Conservation (phyloP, 2,113 vertebrate genomes). For the Ciconia stormi region DNA sequence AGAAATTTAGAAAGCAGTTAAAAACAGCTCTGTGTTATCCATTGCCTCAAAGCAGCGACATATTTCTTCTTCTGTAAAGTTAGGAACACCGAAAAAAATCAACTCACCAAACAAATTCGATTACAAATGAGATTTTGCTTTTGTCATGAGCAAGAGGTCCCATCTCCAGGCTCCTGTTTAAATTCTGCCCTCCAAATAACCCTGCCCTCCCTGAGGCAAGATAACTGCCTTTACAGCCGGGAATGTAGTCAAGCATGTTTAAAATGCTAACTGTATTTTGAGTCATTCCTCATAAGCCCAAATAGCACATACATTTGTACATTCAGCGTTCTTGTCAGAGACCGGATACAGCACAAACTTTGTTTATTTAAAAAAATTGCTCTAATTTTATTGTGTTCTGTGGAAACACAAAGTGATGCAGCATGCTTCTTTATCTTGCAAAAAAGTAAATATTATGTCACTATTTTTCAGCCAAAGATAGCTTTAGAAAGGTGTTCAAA, state of each 20-base stretch:
- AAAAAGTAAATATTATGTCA: not conserved
- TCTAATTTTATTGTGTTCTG: not conserved
- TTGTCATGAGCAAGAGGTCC: not conserved
- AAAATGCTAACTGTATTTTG: not conserved
- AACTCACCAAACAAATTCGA: not conserved
- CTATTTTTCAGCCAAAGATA: not conserved
- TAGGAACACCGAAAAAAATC: not conserved
- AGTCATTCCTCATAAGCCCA: not conserved
- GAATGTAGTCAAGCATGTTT: not conserved
- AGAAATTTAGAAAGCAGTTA: slow-evolving; percentile 46
- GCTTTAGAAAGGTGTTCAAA: not conserved
- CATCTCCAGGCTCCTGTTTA: not conserved
- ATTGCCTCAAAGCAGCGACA: not conserved
- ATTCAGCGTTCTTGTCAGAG: not conserved
- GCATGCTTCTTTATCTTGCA: not conserved
- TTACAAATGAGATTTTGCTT: not conserved
- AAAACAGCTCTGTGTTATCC: not conserved
- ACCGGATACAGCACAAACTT: not conserved
- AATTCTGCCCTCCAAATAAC: slow-evolving; percentile 32
- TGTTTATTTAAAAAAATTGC: not conserved
- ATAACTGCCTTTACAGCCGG: not conserved
- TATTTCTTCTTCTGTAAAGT: not conserved
- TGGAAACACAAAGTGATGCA: not conserved
- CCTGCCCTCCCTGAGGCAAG: not conserved
- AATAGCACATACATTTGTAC: not conserved